phyloP scores from a whole-genome alignment of 2,113 vertebrate species.

The Prunella fulvescens region DNA sequence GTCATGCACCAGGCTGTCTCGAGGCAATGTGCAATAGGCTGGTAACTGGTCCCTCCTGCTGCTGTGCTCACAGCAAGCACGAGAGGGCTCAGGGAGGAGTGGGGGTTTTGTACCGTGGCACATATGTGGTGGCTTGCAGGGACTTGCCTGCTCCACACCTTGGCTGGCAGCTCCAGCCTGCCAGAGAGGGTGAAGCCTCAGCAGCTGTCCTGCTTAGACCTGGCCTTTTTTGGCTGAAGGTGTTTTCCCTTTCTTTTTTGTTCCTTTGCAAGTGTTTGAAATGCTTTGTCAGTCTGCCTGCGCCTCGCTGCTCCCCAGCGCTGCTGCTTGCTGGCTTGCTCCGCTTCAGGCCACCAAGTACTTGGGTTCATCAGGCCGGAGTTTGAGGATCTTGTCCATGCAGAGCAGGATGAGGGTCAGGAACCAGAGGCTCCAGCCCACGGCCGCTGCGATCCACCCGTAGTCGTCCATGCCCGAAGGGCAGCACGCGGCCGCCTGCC shows the following conservation, averaged over 20 bases:
- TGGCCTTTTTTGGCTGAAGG: neutral
- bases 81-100: neutral
- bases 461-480: slow-evolving; percentile 63
- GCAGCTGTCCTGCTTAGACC: neutral
- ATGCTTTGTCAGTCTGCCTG: neutral
- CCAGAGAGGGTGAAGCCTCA: neutral
- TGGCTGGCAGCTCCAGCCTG: neutral
- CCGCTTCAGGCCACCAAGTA: slow-evolving; percentile 53
- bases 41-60: neutral
- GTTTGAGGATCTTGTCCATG: slow-evolving; percentile 67
- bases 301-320: neutral
- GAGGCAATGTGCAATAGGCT: neutral
- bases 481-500: slow-evolving; percentile 61
- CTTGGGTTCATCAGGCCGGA: slow-evolving; percentile 73
- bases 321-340: neutral
- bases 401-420: slow-evolving; percentile 82
- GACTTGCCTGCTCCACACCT: neutral
- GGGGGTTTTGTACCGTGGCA: neutral
- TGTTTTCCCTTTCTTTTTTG: neutral
- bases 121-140: neutral
- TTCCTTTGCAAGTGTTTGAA: neutral
- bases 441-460: slow-evolving; percentile 75
- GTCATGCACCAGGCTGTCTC: neutral
- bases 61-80: neutral
- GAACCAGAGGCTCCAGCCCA: slow-evolving; percentile 82